Evolutionary conservation across 2,888 invertebrate species (phyloP).

Genomic region (Mesorhabditis spiculigera): DNA sequence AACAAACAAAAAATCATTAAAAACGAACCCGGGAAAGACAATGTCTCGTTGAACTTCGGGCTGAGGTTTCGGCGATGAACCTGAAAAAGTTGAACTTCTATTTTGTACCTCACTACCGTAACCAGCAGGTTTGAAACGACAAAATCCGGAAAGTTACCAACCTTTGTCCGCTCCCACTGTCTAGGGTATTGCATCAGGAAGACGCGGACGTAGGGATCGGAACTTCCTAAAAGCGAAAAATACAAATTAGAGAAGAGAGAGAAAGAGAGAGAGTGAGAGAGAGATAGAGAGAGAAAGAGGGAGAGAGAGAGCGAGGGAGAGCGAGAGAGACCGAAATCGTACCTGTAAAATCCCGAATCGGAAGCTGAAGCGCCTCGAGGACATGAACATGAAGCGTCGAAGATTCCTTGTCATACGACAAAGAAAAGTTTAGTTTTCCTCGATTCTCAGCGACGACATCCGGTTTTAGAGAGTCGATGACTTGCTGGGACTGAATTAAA

Average conservation of each 20-base stretch:
- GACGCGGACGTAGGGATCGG: slow-evolving; percentile 53
- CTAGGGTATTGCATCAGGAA: slow-evolving; percentile 45
- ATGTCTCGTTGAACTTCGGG: slow-evolving; percentile 51
- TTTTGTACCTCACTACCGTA: background rate
- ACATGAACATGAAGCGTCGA: slow-evolving; percentile 45
- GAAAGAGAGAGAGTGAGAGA: no score
- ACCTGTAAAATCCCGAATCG: slow-evolving; percentile 53
- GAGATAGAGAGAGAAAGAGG: no score
- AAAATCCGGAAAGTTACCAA: background rate
- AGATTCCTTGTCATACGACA: slow-evolving; percentile 46
- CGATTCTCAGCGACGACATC: slow-evolving; percentile 47
- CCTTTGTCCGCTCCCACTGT: slow-evolving; percentile 39
- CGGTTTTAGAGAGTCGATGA: slow-evolving; percentile 50
- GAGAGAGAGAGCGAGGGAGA: no score
- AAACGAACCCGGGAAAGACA: slow-evolving; percentile 45
- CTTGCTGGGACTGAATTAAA: slow-evolving; percentile 25
- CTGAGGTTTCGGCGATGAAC: slow-evolving; percentile 48
- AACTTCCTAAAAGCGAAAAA: slow-evolving; percentile 35
- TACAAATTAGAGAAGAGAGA: background rate
- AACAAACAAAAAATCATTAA: background rate
- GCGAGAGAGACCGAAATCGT: background rate
- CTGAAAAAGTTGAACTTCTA: background rate
- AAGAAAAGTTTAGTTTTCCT: slow-evolving; percentile 49
- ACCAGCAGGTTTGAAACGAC: background rate
- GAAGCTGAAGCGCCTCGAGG: slow-evolving; percentile 53